Evolutionary conservation across 1,140 invertebrate genomes (phyloP).

Genomic region (Chymomyza costata): DNA sequence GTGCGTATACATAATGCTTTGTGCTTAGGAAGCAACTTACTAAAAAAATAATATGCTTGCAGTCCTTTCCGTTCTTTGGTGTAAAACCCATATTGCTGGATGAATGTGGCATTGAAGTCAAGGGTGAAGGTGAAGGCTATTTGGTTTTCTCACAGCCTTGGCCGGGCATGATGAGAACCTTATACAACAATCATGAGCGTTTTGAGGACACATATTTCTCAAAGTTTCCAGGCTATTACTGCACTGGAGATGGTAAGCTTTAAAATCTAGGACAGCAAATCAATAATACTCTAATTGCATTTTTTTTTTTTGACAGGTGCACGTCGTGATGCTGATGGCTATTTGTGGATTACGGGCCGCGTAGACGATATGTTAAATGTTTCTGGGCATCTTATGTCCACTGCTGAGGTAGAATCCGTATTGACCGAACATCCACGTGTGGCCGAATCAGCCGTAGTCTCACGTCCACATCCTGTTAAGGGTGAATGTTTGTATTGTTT

Average conservation of each 20-base stretch:
- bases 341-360: slow-evolving; percentile 97
- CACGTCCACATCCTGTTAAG: slow-evolving; percentile 94
- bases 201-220: slow-evolving; percentile 97
- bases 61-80: slow-evolving; percentile 98
- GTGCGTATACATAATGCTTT: slow-evolving; percentile 79
- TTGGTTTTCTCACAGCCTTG: slow-evolving; percentile 95
- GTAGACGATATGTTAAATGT: slow-evolving; percentile 99
- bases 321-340: slow-evolving; percentile 93
- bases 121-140: slow-evolving; percentile 94
- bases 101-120: slow-evolving; percentile 90
- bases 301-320: slow-evolving; percentile 80
- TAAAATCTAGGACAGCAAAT: too few species aligned
- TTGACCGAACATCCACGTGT: slow-evolving; percentile 89
- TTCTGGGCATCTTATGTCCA: slow-evolving; percentile 97
- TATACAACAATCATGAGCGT: slow-evolving; percentile 93
- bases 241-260: slow-evolving; percentile 94
- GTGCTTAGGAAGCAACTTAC: slow-evolving; percentile 1
- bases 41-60: too few species aligned
- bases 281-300: too few species aligned
- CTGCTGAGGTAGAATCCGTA: slow-evolving; percentile 95
- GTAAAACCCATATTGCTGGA: slow-evolving; percentile 91
- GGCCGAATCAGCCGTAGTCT: slow-evolving; percentile 96
- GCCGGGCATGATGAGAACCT: slow-evolving; percentile 97
- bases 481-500: slow-evolving; percentile 98
- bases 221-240: slow-evolving; percentile 97